A percentile compares a stretch with the other conserved stretches of the same genome.
Conservation (phyloP, 2,797 vertebrate genomes). For the Chaetodon trifasciatus region DNA sequence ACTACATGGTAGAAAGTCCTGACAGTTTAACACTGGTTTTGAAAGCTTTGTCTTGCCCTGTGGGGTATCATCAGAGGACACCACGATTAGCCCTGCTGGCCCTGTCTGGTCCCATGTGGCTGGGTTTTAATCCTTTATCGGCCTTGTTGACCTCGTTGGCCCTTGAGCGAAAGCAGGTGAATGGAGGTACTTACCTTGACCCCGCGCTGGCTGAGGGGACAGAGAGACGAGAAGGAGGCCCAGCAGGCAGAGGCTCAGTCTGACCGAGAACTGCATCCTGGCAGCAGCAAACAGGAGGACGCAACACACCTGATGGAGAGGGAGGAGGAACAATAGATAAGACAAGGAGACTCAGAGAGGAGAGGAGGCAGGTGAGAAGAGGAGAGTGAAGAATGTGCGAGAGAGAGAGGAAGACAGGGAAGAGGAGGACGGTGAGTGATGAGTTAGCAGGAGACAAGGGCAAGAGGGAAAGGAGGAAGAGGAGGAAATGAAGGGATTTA, state of each 20-base stretch:
- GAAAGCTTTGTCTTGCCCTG: neutral
- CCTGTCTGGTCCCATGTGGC: neutral
- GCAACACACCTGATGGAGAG: conserved; percentile 32
- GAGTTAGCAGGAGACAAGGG: neutral
- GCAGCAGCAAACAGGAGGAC: conserved; percentile 57
- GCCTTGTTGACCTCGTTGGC: conserved; percentile 7
- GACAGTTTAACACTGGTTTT: neutral
- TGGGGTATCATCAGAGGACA: neutral
- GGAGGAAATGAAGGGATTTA: neutral
- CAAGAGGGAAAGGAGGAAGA: neutral
- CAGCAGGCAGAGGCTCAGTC: conserved; percentile 71
- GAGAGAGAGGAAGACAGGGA: neutral
- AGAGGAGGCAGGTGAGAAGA: neutral
- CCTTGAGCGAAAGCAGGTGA: neutral
- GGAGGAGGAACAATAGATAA: neutral
- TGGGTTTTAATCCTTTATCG: neutral
- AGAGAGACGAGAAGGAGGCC: conserved; percentile 75
- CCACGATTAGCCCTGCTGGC: neutral
- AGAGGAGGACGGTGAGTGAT: neutral
- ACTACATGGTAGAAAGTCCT: neutral
- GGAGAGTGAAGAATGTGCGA: too few species aligned
- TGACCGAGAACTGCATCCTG: conserved; percentile 77
- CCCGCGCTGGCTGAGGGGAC: conserved; percentile 76
- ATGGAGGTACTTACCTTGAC: conserved; percentile 87
- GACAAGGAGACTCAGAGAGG: neutral